Percentiles rank a stretch among this genome's conserved stretches.
Evolutionary conservation across 1,140 invertebrate species (phyloP).

Genomic region (Cherax quadricarinatus): DNA sequence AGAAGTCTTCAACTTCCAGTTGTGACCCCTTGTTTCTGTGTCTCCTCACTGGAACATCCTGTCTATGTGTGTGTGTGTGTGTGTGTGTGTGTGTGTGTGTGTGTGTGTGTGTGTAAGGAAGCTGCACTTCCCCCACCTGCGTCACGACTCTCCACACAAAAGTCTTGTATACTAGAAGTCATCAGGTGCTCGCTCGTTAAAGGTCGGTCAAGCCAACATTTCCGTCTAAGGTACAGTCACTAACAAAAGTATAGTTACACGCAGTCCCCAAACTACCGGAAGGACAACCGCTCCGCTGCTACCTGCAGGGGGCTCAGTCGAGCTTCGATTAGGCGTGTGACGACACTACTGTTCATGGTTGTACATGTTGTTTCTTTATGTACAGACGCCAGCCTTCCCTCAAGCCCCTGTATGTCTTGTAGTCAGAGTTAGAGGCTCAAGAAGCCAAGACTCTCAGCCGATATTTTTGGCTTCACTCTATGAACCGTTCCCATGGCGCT

Average conservation of each 20-base stretch:
- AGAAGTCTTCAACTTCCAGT: too few species aligned
- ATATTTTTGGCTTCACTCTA: neutral
- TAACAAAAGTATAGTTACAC: too few species aligned
- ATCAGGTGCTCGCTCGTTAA: neutral
- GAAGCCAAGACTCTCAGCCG: neutral
- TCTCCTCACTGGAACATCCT: too few species aligned
- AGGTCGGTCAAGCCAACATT: slow-evolving; percentile 25
- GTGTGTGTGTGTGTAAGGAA: too few species aligned
- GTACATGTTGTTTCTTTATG: slow-evolving; percentile 14
- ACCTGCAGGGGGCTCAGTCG: too few species aligned
- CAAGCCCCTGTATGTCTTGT: neutral
- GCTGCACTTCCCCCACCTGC: neutral
- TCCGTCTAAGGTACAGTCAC: neutral
- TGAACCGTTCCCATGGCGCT: neutral
- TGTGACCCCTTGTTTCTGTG: too few species aligned
- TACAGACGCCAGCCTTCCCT: neutral
- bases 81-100: too few species aligned
- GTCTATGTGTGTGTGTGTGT: too few species aligned
- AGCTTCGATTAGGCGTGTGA: too few species aligned
- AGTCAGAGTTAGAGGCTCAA: neutral
- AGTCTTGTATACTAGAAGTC: neutral
- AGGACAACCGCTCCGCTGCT: too few species aligned
- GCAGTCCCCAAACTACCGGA: too few species aligned
- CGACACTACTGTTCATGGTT: too few species aligned
- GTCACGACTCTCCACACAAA: neutral